Base-by-base conservation (phyloP, 2,888 invertebrate genomes). In the Acronicta leporina region DNA sequence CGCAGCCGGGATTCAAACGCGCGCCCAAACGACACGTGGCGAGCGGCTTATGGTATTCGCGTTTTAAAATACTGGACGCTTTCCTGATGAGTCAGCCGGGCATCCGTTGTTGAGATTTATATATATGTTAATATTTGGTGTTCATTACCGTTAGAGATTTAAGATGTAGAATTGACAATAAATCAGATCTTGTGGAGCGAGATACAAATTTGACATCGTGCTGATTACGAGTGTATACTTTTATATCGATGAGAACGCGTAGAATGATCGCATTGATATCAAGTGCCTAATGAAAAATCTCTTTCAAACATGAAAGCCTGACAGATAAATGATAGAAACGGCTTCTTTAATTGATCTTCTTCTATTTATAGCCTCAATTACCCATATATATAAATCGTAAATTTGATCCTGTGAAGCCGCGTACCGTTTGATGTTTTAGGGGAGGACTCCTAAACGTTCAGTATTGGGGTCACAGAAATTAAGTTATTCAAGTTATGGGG, bases 1-100 rank as follows among this genome's bases (percentile, higher is more conserved):
- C 82, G 82, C 88, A 85, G 90, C 92, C 85, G 85, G 87, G 87
- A 86, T 79, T 85, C 87, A 83, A 84, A 84, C 81, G 85, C 77
- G 78, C 77, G 71, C 70, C 76, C 67, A 66, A 71, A 71, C 81
- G 82, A 83, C 92, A 90, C 91, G 92, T 91, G 91, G 85, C 83
- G 64, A 25, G 52, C 66, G 72, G 58, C 59, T 71, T 76, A 76
- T 65, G 77, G 70, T 67, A 70, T 70, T 67, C 73, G 63, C 69
- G 69, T 63, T 68, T 75, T 75, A 64, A 70, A 70, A 75, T 68
- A 64, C 60, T 58, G 48, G 47, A 64, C 62, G 63, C 55, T 38
- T 62, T 45, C 48, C 48, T 16, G 61, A 71, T 77, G 77, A 75
- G 45, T 77, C 77, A 75, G 53, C 46, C 44, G 44, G 53, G 55